phyloP scores from a whole-genome alignment of 2,113 vertebrate species.

The Daubentonia madagascariensis region DNA sequence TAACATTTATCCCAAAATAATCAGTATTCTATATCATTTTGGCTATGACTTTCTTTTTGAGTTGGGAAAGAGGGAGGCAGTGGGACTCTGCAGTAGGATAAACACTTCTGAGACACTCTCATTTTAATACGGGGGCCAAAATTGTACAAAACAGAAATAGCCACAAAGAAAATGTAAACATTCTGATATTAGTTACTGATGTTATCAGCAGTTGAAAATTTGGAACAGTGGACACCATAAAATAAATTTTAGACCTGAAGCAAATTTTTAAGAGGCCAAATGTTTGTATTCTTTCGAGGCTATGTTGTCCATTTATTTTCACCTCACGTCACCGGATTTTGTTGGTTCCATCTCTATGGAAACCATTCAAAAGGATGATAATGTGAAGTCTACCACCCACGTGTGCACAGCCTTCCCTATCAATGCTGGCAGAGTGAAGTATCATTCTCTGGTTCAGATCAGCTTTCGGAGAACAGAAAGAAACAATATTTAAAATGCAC shows the following conservation, averaged over 20 bases:
- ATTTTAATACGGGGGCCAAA: constrained; percentile 17
- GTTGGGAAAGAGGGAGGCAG: neutral
- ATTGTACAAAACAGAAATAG: constrained; percentile 19
- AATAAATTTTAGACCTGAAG: constrained; percentile 46
- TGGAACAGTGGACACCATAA: neutral
- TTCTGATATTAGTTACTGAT: neutral
- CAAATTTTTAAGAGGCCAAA: constrained; percentile 50
- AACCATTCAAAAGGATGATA: constrained; percentile 70
- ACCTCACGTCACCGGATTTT: constrained; percentile 74
- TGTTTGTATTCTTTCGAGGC: constrained; percentile 64
- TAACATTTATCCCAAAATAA: constrained; percentile 21
- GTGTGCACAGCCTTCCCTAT: constrained; percentile 45
- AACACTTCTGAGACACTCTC: constrained; percentile 10
- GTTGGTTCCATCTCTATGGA: constrained; percentile 70
- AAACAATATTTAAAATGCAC: constrained; percentile 16
- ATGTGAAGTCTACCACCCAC: constrained; percentile 48
- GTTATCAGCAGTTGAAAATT: neutral
- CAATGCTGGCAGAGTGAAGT: neutral
- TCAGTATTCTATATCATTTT: constrained; percentile 2
- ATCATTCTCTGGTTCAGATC: neutral
- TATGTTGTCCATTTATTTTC: constrained; percentile 66
- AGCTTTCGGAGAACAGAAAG: constrained; percentile 22
- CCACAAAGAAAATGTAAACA: neutral
- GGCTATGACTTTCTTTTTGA: neutral
- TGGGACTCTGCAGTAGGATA: neutral